Base-by-base conservation (phyloP, 2,888 invertebrate species). In the Byasa hedistus region DNA sequence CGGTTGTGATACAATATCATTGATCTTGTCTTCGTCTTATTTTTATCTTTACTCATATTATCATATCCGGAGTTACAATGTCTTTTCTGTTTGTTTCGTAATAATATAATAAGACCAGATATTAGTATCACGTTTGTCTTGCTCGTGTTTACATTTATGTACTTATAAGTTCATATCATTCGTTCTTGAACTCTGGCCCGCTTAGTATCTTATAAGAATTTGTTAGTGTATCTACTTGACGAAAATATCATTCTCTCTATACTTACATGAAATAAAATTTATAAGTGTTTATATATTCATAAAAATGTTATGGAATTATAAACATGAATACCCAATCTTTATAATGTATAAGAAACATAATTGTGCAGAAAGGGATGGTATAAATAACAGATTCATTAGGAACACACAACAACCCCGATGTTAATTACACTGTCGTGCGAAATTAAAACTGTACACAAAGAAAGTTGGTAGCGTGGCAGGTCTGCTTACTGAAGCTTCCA, bases 381-480 rank as follows among this genome's bases (percentile, higher is more conserved):
- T 66, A 63, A 63, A 66, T 59, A 66, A 63, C 56, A 48, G 21
- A 52, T 66, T 66, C 66, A 56, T 66, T 63, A 66, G 54, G 36
- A 48, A n/a, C 63, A 59, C 51, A 85, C 80, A 76, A 82, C 80
- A 77, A 52, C 27, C 59, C 39, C 52, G 24, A 54, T 55, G 66
- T 66, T 66, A 55, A 66, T 66, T 63, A 66, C 63, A 63, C 55
- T 63, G 48, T 63, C 62, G 51, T 76, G 79, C 80, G 75, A 84
- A 84, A 87, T 87, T 81, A 83, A 87, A 87, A 79, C 85, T 81
- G 81, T 75, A 84, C 76, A 86, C 86, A 86, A 86, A 79, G 76
- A 75, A 79, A 77, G 71, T 80, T 75, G 75, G 78, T 75, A 74
- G 75, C 73, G 72, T 68, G 71, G 76, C 76, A 76, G 76, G 72